phyloP scores from a whole-genome alignment of 2,888 invertebrate genomes.

The Andrena bucephala region DNA sequence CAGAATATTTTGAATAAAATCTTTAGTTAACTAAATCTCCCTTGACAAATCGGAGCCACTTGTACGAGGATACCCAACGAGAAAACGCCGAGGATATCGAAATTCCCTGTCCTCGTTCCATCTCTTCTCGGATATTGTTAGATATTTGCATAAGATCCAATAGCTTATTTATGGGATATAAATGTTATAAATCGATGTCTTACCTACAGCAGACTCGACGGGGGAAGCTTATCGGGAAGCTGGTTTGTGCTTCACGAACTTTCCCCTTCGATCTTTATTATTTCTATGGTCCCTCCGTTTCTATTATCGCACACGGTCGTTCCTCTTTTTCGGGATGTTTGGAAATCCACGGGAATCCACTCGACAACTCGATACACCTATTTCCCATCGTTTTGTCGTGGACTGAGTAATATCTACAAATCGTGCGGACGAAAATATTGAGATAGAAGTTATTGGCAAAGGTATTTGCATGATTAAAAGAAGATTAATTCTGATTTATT shows the following conservation, averaged over 20 bases:
- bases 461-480: too few relatives aligned
- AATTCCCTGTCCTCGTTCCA: conserved; percentile 5
- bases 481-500: too few relatives aligned
- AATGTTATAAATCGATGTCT: conserved; percentile 46
- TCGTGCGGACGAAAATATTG: too few relatives aligned
- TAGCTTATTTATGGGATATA: conserved; percentile 49
- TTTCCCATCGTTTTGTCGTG: too few relatives aligned
- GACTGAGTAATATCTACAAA: too few relatives aligned
- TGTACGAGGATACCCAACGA: neutral
- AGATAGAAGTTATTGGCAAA: too few relatives aligned
- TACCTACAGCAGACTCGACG: neutral
- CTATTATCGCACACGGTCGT: too few relatives aligned
- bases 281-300: neutral
- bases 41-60: neutral
- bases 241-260: neutral
- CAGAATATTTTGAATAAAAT: neutral
- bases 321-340: too few relatives aligned
- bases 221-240: neutral
- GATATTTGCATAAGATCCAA: conserved; percentile 32
- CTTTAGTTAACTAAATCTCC: neutral
- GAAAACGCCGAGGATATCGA: neutral
- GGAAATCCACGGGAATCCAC: too few relatives aligned
- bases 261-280: conserved; percentile 2
- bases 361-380: too few relatives aligned
- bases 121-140: conserved; percentile 10